Conservation (phyloP, 2,113 vertebrate species). For the Spizaetus ornatus region DNA sequence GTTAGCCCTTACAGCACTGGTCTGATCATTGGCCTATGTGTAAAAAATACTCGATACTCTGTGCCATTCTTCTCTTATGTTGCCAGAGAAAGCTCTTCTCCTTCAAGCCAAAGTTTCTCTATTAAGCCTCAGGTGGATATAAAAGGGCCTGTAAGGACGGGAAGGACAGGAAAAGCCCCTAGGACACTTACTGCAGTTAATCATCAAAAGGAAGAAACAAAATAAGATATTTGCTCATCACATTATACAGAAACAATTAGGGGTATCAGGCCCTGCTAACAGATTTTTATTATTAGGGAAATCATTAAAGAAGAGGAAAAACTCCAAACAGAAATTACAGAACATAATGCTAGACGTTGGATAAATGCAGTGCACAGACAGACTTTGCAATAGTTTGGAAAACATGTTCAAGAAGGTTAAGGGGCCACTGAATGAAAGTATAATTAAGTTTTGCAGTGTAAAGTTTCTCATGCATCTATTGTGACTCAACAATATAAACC, state of each 20-base stretch:
- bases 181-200: not conserved
- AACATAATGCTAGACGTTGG: fast-evolving
- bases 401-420: not conserved
- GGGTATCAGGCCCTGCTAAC: not conserved
- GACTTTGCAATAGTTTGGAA: not conserved
- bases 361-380: not conserved
- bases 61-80: not conserved
- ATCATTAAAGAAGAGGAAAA: not conserved
- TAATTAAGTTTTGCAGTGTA: not conserved
- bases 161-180: not conserved
- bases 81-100: not conserved
- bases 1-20: not conserved
- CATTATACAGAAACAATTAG: not conserved
- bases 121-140: not conserved
- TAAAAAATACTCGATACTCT: not conserved
- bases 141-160: not conserved
- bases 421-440: not conserved
- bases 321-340: not conserved
- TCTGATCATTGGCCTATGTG: not conserved
- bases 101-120: not conserved
- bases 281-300: not conserved
- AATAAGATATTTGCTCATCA: not conserved
- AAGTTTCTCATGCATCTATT: not conserved
- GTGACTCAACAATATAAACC: not conserved
- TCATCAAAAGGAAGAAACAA: not conserved